Base-by-base conservation (phyloP, 1,140 invertebrate genomes). In the Lysiphlebus fabarum region DNA sequence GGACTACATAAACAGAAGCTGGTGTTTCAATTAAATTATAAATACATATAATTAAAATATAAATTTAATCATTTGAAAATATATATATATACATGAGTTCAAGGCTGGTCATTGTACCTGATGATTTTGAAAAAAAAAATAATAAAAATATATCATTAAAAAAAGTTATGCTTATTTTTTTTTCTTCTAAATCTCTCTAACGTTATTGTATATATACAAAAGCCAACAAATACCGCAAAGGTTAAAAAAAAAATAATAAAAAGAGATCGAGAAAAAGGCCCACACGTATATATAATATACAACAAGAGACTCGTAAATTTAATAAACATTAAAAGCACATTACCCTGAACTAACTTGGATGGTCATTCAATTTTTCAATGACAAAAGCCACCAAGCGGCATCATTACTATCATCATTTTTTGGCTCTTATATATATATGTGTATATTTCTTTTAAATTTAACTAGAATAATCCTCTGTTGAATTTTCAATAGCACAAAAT, bases 321-420 rank as follows among this genome's bases (percentile, higher is more conserved):
- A 63, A 63, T 63, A 49, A 63, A 63, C 62, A 63, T 63, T 63
- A 63, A 63, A 63, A 60, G 58, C 58, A 61, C 62, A 63, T 63
- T 60, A 63, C 53, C 50, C 53, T 57, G 53, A 53, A 59, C 56
- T 49, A 59, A 47, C 40, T 57, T 57, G 38, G 48, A 56, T 63
- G 47, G 58, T 58, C 54, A 57, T 58, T 36, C 17, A 26, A 60
- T 63, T 58, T 51, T 9, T 40, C 55, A 51, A 53, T 38, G 54
- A 60, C 62, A 63, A 63, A 63, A 63, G 58, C 38, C 37, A 43
- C 56, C 43, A 47, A 49, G 41, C 49, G 17, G 17, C n/a, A 36
- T 38, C 34, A 51, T 37, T n/a, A 51, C 56, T 43, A 40, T 55
- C 43, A 54, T 59, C 41, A 38, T 36, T 51, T 53, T 50, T 47